Evolutionary conservation across 2,113 vertebrate species (phyloP).

Genomic region (Stegastes partitus): DNA sequence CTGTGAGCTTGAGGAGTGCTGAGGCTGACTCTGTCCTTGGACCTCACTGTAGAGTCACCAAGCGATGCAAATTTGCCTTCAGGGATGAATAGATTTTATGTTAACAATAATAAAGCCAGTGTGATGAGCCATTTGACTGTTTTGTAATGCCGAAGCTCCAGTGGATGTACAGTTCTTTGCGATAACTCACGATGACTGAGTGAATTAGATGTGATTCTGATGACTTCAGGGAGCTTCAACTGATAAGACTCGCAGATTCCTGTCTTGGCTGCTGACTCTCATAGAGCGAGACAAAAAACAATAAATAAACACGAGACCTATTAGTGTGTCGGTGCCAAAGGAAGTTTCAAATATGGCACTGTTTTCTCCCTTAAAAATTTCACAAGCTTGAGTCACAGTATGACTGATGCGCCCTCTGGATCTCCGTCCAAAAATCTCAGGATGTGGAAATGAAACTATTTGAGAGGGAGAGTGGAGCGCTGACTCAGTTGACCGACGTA

Average conservation of each 20-base stretch:
- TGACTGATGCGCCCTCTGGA: slow-evolving; percentile 66
- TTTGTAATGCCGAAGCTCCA: neutral
- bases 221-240: neutral
- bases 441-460: slow-evolving; percentile 78
- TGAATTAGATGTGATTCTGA: neutral
- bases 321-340: slow-evolving; percentile 29
- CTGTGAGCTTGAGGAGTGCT: slow-evolving; percentile 6
- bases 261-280: neutral
- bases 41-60: slow-evolving; percentile 4
- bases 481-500: slow-evolving; percentile 72
- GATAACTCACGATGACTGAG: neutral
- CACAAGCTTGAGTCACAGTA: slow-evolving; percentile 77
- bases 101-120: neutral
- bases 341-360: slow-evolving; percentile 63
- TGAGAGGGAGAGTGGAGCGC: slow-evolving; percentile 57
- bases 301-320: neutral
- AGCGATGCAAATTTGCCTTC: neutral
- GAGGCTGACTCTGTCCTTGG: slow-evolving; percentile 48
- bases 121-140: neutral
- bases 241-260: neutral
- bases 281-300: neutral
- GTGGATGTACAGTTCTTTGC: too few species aligned
- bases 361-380: slow-evolving; percentile 57
- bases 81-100: slow-evolving; percentile 21
- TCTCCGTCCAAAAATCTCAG: slow-evolving; percentile 66